Base-by-base conservation (phyloP, 35 echinoderm and acorn worm genomes). In the Strongylocentrotus purpuratus region DNA sequence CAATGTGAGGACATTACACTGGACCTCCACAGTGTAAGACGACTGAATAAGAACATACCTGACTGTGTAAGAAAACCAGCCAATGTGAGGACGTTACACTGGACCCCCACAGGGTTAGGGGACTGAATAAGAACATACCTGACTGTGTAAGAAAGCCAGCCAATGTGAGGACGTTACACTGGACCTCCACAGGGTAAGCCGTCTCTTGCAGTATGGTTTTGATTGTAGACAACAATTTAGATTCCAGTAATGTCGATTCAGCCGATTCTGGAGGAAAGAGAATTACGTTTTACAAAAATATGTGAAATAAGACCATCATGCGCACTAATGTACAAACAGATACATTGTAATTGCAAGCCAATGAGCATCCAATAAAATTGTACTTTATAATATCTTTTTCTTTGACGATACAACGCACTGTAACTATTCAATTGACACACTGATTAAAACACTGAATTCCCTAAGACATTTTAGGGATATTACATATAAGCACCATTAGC, bases 21-120 rank as follows among this genome's bases (percentile, higher is more conserved):
- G n/a, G n/a, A n/a, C n/a, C n/a, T n/a, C n/a, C n/a, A n/a, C n/a
- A n/a, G n/a, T n/a, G n/a, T n/a, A n/a, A n/a, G n/a, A n/a, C 18
- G 96, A 95, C n/a, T 95, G n/a, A n/a, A n/a, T n/a, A 41, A 10
- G 17, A 9, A 13, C 95, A 97, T 88, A 99, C 98, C 98, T 93
- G 98, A 99, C 65, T 99, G 96, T 88, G 98, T 97, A 71, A 99
- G 95, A 58, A 99, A 99, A 25, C 98, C 97, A 31, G 96, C 96
- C 45, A 99, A 95, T 28, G 98, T 95, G 32, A 99, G 95, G 33
- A 97, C 95, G 96, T 99, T 99, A 94, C 98, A 99, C 92, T 99
- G 94, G 46, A 97, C 96, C 86, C 97, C 98, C 52, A 94, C 96
- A 47, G 96, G 35, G 33, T 94, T 94, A 22, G 52, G n/a, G n/a